Conservation (phyloP, 2,113 vertebrate genomes). For the Copsychus sechellarum region DNA sequence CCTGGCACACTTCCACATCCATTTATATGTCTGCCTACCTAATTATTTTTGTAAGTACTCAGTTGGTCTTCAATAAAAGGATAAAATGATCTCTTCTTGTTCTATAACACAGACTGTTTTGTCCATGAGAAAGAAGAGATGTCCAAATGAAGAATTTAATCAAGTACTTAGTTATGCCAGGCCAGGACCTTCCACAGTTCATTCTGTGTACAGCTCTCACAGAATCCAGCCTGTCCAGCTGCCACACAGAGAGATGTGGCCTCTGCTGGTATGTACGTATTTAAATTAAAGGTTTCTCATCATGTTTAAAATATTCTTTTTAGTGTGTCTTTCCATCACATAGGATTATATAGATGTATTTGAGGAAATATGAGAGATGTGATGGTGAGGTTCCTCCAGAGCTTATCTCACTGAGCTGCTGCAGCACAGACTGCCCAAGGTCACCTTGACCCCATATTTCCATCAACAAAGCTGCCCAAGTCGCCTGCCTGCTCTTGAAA, state of each 20-base stretch:
- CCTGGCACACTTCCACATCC: background rate
- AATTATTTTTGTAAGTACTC: background rate
- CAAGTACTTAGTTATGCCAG: background rate
- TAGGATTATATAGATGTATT: background rate
- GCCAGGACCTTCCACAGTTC: background rate
- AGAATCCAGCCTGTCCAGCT: background rate
- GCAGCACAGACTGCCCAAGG: background rate
- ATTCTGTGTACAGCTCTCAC: background rate
- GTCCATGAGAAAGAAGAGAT: background rate
- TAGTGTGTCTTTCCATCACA: background rate
- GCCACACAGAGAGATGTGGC: background rate
- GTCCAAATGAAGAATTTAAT: background rate
- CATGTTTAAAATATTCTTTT: background rate
- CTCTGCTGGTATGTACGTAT: fast-evolving
- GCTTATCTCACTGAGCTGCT: background rate
- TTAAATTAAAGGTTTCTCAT: background rate
- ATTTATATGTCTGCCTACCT: background rate
- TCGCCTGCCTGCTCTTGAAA: background rate
- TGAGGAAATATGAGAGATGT: background rate
- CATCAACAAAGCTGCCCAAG: background rate
- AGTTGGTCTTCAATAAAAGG: background rate
- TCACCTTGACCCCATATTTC: background rate
- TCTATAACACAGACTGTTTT: background rate
- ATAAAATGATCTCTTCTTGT: background rate
- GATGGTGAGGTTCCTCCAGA: background rate